Evolutionary conservation across 1,140 invertebrate species (phyloP), one percentile per base, ranked within the genome.

Genomic region (Halesus radiatus): DNA sequence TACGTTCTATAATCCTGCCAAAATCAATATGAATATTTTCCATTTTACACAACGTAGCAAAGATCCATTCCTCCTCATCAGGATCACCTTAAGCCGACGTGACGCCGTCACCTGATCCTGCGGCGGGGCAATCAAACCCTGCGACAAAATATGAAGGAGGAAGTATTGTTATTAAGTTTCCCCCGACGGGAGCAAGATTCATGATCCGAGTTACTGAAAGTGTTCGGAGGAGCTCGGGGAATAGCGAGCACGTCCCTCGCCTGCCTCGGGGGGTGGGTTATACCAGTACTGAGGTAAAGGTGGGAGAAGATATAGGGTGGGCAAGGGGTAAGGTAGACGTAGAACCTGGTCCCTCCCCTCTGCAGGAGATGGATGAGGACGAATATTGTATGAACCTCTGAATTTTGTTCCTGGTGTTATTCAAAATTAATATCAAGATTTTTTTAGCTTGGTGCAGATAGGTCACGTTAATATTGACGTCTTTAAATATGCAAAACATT

Each of bases 31-130:
- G 18, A 52, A 72, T 52, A 72, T 72, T 72, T 72, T 72, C 23
- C 37, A 64, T 22, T 64, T 16, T 29, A 22, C 23, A 29, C 15
- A 56, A 56, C 20, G n/a, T 84, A 88, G 85, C 85, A 82, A 87
- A 50, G 78, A 50, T 50, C 18, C 29, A 50, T 45, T 72, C 80
- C n/a, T 81, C 84, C 15, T 85, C 85, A 80, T 84, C 87, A 84
- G 83, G 82, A 82, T 84, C 72, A 56, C 26, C 52, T 18, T 60
- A 81, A 76, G 70, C 84, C 3, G 86, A 86, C 10, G 85, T 86
- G 18, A 85, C 87, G 8, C 83, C 88, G n/a, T 88, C 88, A 82
- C 86, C 88, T 22, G 81, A 88, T 37, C 87, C 87, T 86, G 87
- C 8, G 87, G 88, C n/a, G 45, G 18, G 20, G 56, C 76, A 76